phyloP scores from a whole-genome alignment of 2,888 invertebrate species.

The Muschampia plurimacula region DNA sequence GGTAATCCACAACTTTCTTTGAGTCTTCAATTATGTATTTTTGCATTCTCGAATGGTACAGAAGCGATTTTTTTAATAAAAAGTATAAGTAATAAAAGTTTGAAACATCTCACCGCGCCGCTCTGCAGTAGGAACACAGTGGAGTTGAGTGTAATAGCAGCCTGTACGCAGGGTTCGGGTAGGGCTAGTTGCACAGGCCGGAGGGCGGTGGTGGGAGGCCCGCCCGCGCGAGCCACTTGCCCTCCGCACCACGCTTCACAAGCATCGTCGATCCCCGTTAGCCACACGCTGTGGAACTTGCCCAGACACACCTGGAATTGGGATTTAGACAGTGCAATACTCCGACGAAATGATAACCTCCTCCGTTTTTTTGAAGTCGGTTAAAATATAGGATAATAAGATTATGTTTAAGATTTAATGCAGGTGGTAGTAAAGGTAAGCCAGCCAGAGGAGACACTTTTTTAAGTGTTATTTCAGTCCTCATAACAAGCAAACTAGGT shows the following conservation, averaged over 20 bases:
- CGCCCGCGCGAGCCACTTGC: constrained; percentile 91
- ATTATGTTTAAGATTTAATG: too few species aligned
- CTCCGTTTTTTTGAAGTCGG: too few species aligned
- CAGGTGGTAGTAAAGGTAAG: too few species aligned
- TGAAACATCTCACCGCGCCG: constrained; percentile 80
- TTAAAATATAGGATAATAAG: neutral
- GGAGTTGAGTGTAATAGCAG: constrained; percentile 88
- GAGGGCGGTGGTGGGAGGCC: constrained; percentile 86
- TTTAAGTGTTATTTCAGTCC: too few species aligned
- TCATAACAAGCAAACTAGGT: too few species aligned
- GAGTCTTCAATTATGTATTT: too few species aligned
- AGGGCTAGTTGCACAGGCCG: constrained; percentile 78
- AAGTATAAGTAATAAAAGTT: neutral
- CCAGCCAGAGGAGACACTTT: too few species aligned
- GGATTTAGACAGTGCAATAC: too few species aligned
- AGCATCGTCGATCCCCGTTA: constrained; percentile 68
- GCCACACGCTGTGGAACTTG: constrained; percentile 91
- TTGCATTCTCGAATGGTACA: too few species aligned
- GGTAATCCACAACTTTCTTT: too few species aligned
- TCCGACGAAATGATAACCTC: too few species aligned
- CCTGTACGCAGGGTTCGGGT: constrained; percentile 74
- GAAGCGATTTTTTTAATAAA: neutral
- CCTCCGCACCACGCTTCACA: constrained; percentile 91
- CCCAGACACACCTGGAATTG: constrained; percentile 88
- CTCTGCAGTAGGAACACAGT: constrained; percentile 88